These are phyloP conservation scores for Melanerpes formicivorus DNA, from an alignment of 2,113 vertebrate genomes.

Conservation along the genomic window DNA sequence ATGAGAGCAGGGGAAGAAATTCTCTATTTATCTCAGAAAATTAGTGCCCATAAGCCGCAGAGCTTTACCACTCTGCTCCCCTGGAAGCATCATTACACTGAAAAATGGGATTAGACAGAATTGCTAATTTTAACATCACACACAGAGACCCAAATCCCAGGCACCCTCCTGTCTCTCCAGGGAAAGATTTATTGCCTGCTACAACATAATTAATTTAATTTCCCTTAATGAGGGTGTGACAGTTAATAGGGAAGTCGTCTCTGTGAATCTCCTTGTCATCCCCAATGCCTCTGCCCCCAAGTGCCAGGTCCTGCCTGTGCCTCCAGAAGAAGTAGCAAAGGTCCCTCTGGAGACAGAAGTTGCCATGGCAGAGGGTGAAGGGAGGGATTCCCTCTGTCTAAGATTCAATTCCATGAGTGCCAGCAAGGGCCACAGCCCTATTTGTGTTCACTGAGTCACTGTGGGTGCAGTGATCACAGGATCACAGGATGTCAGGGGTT, in stretches of 20 bases:
- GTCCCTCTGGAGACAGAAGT: background rate
- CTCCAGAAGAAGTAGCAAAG: background rate
- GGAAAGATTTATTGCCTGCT: background rate
- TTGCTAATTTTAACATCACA: background rate
- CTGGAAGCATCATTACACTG: background rate
- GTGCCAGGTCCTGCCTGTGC: background rate
- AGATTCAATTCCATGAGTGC: background rate
- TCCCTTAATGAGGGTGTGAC: background rate
- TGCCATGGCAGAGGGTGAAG: background rate
- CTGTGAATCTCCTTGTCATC: too few relatives aligned
- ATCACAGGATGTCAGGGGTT: too few relatives aligned
- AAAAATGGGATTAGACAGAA: conserved; percentile 4
- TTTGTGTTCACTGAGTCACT: accelerated
- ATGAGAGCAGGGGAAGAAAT: background rate
- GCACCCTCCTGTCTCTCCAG: background rate
- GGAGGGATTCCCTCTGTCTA: background rate
- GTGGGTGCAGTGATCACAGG: accelerated
- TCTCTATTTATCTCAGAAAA: background rate
- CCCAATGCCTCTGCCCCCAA: background rate
- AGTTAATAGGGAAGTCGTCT: background rate
- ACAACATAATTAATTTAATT: background rate
- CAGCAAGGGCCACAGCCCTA: accelerated
- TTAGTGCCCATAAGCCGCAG: background rate
- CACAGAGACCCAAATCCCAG: background rate
- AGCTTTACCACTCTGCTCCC: background rate